A percentile compares a stretch with the other conserved stretches of the same genome.
Conservation (phyloP, 2,888 invertebrate species). For the Oscheius myriophilus region DNA sequence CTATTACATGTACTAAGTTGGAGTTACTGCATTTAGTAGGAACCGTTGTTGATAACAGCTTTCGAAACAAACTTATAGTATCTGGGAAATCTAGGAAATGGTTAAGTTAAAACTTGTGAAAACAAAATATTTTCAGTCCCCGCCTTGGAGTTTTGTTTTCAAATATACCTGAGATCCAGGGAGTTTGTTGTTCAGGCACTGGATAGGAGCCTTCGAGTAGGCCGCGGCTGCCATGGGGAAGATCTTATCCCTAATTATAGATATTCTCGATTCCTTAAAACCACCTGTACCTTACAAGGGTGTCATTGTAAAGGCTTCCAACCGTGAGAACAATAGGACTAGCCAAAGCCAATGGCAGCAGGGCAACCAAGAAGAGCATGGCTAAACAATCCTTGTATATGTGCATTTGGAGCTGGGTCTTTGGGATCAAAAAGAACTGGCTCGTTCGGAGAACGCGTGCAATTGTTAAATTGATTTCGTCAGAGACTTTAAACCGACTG, state of each 20-base stretch:
- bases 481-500: constrained; percentile 5
- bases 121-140: too few relatives aligned
- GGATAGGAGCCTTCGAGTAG: constrained; percentile 19
- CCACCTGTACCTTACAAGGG: background rate
- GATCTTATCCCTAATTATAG: constrained; percentile 20
- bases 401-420: background rate
- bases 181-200: constrained; percentile 18
- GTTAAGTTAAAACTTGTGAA: too few relatives aligned
- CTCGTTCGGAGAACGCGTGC: too few relatives aligned
- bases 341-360: constrained; percentile 3
- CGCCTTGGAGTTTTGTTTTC: too few relatives aligned
- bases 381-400: too few relatives aligned
- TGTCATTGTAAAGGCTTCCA: constrained; percentile 12
- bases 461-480: constrained; percentile 3
- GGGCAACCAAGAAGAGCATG: constrained; percentile 1
- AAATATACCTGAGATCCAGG: constrained; percentile 24
- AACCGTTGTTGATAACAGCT: background rate
- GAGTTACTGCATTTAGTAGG: background rate
- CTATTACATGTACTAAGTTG: too few relatives aligned
- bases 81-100: too few relatives aligned
- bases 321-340: constrained; percentile 4
- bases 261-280: background rate
- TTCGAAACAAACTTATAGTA: too few relatives aligned
- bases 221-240: constrained; percentile 29
- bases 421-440: too few relatives aligned